phyloP scores from a whole-genome alignment of 2,888 invertebrate genomes.

The Euplagia quadripunctaria region DNA sequence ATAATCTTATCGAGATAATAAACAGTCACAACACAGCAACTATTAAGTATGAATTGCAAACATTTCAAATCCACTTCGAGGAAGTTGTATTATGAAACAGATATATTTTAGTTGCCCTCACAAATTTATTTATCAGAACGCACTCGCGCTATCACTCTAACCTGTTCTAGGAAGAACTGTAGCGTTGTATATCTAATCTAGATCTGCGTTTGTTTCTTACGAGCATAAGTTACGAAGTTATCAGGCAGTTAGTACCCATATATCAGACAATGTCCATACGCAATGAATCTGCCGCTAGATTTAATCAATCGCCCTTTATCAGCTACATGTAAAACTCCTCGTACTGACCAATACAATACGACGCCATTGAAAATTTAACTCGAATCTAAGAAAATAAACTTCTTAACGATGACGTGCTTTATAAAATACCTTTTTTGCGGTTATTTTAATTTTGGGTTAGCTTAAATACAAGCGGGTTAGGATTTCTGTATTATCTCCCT shows the following conservation, averaged over 20 bases:
- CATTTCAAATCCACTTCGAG: background rate
- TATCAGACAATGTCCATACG: constrained; percentile 72
- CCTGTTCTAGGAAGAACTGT: constrained; percentile 67
- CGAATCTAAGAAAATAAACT: background rate
- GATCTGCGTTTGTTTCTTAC: constrained; percentile 78
- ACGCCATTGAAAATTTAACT: background rate
- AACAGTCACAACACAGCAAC: background rate
- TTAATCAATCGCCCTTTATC: constrained; percentile 73
- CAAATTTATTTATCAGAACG: constrained; percentile 55
- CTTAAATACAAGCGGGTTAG: too few relatives aligned
- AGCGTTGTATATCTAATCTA: constrained; percentile 79
- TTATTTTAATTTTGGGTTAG: background rate
- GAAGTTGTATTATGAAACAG: constrained; percentile 5
- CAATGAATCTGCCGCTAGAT: constrained; percentile 66
- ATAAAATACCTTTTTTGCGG: background rate
- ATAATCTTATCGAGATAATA: background rate
- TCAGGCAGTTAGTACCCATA: constrained; percentile 58
- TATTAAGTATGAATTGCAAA: background rate
- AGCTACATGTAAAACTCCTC: constrained; percentile 62
- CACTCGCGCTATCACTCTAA: constrained; percentile 60
- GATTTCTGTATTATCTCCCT: too few relatives aligned
- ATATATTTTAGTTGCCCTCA: constrained; percentile 15
- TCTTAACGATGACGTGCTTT: background rate
- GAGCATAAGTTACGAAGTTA: constrained; percentile 59
- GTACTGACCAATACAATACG: background rate